Evolutionary conservation across 2,797 vertebrate genomes (phyloP).

Genomic region (Bucorvus abyssinicus): DNA sequence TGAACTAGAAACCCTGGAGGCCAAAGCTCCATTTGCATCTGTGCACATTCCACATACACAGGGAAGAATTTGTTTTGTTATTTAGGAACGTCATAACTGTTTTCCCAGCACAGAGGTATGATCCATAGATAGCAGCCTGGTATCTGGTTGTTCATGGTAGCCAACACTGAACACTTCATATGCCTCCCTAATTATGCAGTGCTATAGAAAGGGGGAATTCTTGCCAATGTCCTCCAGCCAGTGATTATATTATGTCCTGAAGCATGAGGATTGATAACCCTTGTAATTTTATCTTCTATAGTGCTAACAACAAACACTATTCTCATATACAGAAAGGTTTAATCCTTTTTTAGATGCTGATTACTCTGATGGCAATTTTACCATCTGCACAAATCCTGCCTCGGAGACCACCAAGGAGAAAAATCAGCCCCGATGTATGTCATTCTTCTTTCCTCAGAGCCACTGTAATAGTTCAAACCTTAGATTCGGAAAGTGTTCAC

Average conservation of each 20-base stretch:
- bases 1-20: neutral
- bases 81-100: neutral
- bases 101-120: neutral
- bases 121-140: neutral
- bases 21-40: neutral
- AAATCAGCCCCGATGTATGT: neutral
- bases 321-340: neutral
- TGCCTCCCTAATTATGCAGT: neutral
- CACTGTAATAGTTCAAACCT: neutral
- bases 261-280: no score
- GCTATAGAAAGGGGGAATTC: neutral
- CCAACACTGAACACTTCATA: neutral
- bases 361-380: neutral
- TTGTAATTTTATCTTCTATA: constrained; percentile 17
- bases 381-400: neutral
- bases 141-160: neutral
- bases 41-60: neutral
- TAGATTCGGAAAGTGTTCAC: neutral
- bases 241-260: neutral
- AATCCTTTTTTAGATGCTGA: neutral
- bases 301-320: neutral
- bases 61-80: neutral
- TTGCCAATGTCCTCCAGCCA: neutral
- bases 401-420: neutral
- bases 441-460: neutral